Evolutionary conservation across 1,140 invertebrate species (phyloP), one percentile per base, ranked within the genome.

Genomic region (Heliconius melpomene): DNA sequence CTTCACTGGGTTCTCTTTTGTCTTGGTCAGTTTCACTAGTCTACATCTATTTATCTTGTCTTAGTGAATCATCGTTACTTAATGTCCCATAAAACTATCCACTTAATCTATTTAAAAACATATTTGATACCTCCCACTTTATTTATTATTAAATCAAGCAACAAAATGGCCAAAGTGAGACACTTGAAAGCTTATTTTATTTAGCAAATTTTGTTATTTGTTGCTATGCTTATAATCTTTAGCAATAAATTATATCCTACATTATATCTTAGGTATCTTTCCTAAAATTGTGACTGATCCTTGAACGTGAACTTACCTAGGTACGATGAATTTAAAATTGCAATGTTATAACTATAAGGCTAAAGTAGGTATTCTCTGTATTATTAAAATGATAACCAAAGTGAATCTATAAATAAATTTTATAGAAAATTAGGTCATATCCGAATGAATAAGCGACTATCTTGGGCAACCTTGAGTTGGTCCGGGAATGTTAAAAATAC

Each of bases 401-500:
- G 75, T 74, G 40, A 80, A 73, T 86, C 87, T 91, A 88, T 89
- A 86, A 86, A 88, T 89, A 89, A 83, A 78, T 85, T 77, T 85
- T 82, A 84, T 90, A 80, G 88, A 87, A 92, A 94, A 94, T 94
- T 92, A 90, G 92, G 91, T 94, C 92, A 93, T 93, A 93, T 90
- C 86, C 88, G 84, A 89, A 93, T 92, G 92, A 91, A 93, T 93
- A 93, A 91, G 88, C 87, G 86, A 88, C 87, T 90, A 90, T 94
- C 91, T 93, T 89, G 83, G 87, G 84, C 92, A 94, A 93, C 92
- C 92, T 94, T 94, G 92, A 90, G 90, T 89, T 89, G 91, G 88
- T 90, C 91, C 88, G 92, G 88, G 92, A 92, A 93, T 94, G 93
- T 94, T 94, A 94, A 93, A 94, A 94, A 94, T 94, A 94, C 91